Evolutionary conservation across 2,888 invertebrate genomes (phyloP).

Genomic region (Ichneumoninae sp.): DNA sequence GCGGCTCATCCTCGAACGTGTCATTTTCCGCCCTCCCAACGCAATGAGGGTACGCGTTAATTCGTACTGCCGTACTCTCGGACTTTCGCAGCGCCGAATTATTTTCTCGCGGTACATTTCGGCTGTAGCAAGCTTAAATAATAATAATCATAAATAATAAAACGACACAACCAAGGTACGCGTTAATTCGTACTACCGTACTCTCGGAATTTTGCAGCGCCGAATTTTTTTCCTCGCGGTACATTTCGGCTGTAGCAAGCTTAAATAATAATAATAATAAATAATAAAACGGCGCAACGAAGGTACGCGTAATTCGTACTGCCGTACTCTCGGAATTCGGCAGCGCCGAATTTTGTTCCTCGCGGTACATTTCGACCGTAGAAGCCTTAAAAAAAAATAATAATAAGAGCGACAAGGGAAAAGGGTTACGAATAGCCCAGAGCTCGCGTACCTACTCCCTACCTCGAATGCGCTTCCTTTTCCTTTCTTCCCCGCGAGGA

Average conservation of each 20-base stretch:
- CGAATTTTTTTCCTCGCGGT: neutral
- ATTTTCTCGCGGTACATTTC: no score
- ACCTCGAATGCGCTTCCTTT: slow-evolving; percentile 28
- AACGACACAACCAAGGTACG: no score
- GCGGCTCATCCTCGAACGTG: neutral
- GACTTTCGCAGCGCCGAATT: no score
- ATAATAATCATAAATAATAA: no score
- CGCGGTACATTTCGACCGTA: neutral
- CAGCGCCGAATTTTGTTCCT: no score
- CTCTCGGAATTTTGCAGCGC: neutral
- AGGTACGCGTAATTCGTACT: no score
- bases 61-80: no score
- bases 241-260: neutral
- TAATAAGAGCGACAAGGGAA: neutral
- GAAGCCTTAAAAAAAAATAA: neutral
- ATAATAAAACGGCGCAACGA: neutral
- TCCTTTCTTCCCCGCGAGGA: slow-evolving; percentile 31
- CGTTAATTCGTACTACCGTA: neutral
- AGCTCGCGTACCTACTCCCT: neutral
- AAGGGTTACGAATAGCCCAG: neutral
- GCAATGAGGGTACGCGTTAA: neutral
- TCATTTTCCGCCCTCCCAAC: slow-evolving; percentile 21
- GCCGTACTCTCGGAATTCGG: no score
- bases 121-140: no score
- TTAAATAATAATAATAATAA: neutral